These are phyloP conservation scores for Melinaea menophilus DNA, from an alignment of 2,888 invertebrate genomes.

Conservation along the genomic window DNA sequence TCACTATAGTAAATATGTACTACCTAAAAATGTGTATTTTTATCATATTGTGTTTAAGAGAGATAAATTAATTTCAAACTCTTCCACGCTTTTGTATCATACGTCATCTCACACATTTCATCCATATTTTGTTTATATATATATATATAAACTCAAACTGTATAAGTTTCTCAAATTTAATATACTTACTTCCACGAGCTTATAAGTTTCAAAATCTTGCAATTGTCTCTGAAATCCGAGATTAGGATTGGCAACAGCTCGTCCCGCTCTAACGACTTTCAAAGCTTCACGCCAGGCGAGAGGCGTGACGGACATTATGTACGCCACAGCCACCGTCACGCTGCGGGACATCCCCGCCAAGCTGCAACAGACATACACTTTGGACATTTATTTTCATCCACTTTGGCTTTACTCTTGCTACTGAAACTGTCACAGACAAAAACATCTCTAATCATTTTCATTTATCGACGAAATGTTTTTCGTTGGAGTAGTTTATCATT, in stretches of 20 bases:
- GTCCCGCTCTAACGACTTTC: slow-evolving; percentile 94
- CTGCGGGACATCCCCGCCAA: slow-evolving; percentile 98
- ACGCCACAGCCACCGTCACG: slow-evolving; percentile 96
- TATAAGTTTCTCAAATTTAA: background rate
- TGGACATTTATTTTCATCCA: background rate
- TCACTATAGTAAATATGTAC: too few relatives aligned
- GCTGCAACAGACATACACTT: slow-evolving; percentile 64
- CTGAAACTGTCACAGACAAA: too few relatives aligned
- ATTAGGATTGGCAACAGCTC: slow-evolving; percentile 97
- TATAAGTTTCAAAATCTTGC: slow-evolving; percentile 91
- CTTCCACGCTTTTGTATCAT: too few relatives aligned
- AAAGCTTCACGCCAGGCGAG: slow-evolving; percentile 95
- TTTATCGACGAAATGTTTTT: too few relatives aligned
- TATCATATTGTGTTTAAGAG: too few relatives aligned
- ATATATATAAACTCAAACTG: background rate
- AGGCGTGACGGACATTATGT: slow-evolving; percentile 95
- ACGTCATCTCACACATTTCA: too few relatives aligned
- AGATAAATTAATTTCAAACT: too few relatives aligned
- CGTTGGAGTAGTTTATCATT: too few relatives aligned
- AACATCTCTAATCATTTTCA: too few relatives aligned
- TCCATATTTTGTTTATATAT: too few relatives aligned
- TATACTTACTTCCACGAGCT: slow-evolving; percentile 83
- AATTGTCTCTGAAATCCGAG: slow-evolving; percentile 96
- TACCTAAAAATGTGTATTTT: too few relatives aligned
- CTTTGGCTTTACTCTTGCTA: background rate